Evolutionary conservation across 30 jellyfish, hydroid and myxozoan species (phyloP), one percentile per base, ranked within the genome.

Genomic region (Cassiopea xamachana): DNA sequence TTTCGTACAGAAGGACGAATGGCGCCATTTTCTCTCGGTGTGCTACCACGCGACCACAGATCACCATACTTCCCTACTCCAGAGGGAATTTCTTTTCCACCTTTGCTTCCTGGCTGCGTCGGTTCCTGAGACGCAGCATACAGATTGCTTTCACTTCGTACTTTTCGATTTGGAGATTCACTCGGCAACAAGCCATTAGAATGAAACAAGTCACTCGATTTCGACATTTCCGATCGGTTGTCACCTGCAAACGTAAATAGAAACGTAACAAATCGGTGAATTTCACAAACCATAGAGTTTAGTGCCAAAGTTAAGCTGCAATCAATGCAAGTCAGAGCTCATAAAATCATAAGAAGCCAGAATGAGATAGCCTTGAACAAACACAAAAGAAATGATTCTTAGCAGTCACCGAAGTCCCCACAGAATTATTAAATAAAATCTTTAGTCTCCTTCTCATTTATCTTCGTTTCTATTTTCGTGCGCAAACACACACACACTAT

Each of bases 71-170:
- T 48, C 27, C 12, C 1, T n/a, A n/a, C n/a, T 82, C 73, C 48
- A n/a, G n/a, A n/a, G 17, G 83, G 92, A 12, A 59, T 51, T 2
- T 78, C 59, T 14, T 45, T 70, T 46, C 87, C 19, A 44, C 71
- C 7, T 2, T 75, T 45, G 6, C 75, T 60, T 39, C 81, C 73
- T 60, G 58, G 45, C 12, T 8, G 64, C 58, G 3, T 14, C 13
- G 64, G 62, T 12, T 84, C n/a, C 51, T 70, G 61, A 12, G 90
- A 18, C 19, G 86, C 80, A 1, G 64, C 70, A 48, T 88, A 74
- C 43, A 86, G 87, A 58, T 74, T 88, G 1, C 90, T 88, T 46
- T 88, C 95, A 68, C 95, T 88, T n/a, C n/a, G n/a, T 44, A 90
- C 95, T 62, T 90, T 69, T 46, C 95, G 73, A 73, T 88, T 79